Percentiles rank a stretch among this genome's conserved stretches.
phyloP scores from a whole-genome alignment of 2,797 vertebrate genomes.

The Coregonus sp. region DNA sequence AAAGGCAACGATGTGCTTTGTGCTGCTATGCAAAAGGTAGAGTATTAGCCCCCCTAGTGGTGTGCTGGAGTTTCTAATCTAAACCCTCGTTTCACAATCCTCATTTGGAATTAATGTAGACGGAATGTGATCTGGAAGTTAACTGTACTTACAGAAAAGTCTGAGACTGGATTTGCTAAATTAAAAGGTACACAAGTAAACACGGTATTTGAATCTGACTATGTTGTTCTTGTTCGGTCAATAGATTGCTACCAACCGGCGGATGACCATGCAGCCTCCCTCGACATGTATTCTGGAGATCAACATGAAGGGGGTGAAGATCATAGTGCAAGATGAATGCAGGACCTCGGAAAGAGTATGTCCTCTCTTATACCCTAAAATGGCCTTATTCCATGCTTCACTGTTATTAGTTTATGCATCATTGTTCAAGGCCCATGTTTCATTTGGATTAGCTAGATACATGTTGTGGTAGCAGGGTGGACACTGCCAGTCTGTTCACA shows the following conservation, averaged over 20 bases:
- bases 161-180: neutral
- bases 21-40: slow-evolving; percentile 96
- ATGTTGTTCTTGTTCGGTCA: neutral
- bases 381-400: too few species aligned
- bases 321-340: slow-evolving; percentile 83
- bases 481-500: too few species aligned
- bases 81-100: neutral
- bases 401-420: neutral
- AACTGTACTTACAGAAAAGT: neutral
- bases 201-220: neutral
- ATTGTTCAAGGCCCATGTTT: neutral
- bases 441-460: neutral
- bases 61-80: neutral
- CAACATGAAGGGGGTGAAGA: slow-evolving; percentile 89
- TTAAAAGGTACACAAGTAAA: neutral
- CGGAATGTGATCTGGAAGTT: neutral
- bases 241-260: slow-evolving; percentile 90
- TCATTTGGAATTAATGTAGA: neutral
- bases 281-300: slow-evolving; percentile 90
- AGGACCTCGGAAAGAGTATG: slow-evolving; percentile 79
- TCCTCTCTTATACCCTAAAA: neutral
- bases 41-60: neutral
- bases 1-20: slow-evolving; percentile 92
- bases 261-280: slow-evolving; percentile 84
- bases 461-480: neutral